These are phyloP conservation scores for Subanguina moxae DNA, from an alignment of 1,140 invertebrate species.

Conservation along the genomic window DNA sequence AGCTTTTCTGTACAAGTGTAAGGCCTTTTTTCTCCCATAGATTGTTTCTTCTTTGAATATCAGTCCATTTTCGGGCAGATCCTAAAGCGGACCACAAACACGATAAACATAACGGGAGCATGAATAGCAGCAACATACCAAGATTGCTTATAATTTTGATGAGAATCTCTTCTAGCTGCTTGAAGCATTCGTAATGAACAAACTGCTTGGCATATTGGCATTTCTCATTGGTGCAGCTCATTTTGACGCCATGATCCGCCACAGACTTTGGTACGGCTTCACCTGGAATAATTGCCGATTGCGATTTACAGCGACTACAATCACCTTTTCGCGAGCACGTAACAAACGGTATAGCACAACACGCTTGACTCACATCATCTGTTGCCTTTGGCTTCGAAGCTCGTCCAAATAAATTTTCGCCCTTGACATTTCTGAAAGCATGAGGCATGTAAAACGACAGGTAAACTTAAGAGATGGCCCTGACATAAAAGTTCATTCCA, in stretches of 20 bases:
- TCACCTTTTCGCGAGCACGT: neutral
- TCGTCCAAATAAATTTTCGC: no score
- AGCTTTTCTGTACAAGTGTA: constrained; percentile 15
- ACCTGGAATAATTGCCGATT: constrained; percentile 1
- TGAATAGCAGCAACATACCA: neutral
- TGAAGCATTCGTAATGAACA: constrained; percentile 17
- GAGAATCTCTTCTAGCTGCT: constrained; percentile 19
- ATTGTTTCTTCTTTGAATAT: constrained; percentile 17
- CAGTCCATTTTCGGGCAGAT: constrained; percentile 24
- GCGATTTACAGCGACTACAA: no score
- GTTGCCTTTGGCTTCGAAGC: no score
- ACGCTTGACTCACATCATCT: no score
- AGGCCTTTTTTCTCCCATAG: constrained; percentile 26
- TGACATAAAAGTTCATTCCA: no score
- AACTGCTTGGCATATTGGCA: constrained; percentile 12
- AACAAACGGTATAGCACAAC: no score
- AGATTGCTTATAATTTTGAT: constrained; percentile 15
- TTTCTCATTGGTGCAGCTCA: constrained; percentile 22
- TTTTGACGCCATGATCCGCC: constrained; percentile 16
- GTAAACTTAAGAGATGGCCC: no score
- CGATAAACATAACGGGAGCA: neutral
- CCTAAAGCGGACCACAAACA: neutral
- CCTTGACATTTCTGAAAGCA: no score
- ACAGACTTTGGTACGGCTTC: constrained; percentile 1
- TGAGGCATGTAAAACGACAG: no score